phyloP scores from a whole-genome alignment of 2,797 vertebrate genomes.

The Holocentrus rufus region DNA sequence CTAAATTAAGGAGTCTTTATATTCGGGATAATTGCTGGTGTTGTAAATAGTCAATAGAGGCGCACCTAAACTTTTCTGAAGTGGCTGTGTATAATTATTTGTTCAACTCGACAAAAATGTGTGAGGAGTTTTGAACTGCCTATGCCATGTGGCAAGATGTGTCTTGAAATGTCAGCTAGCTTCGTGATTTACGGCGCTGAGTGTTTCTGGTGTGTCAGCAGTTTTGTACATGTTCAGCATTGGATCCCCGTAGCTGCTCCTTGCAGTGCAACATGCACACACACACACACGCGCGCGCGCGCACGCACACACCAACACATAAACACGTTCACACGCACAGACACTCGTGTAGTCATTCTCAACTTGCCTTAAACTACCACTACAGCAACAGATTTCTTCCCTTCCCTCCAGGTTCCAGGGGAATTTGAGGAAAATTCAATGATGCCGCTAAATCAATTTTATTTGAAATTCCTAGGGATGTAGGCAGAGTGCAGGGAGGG shows the following conservation, averaged over 20 bases:
- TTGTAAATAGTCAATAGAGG: conserved; percentile 74
- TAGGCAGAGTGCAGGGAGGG: conserved; percentile 75
- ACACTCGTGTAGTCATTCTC: conserved; percentile 26
- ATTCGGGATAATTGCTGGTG: conserved; percentile 76
- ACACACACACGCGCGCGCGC: conserved; percentile 19
- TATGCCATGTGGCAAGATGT: conserved; percentile 72
- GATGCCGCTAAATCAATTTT: conserved; percentile 87
- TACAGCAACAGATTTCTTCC: conserved; percentile 60
- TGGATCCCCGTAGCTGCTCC: conserved; percentile 60
- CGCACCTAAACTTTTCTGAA: conserved; percentile 64
- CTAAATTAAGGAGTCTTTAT: conserved; percentile 74
- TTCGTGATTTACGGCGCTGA: conserved; percentile 75
- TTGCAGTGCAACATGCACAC: conserved; percentile 12
- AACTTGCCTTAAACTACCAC: conserved; percentile 61
- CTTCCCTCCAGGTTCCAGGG: conserved; percentile 76
- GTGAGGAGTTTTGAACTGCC: conserved; percentile 61
- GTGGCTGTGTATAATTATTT: conserved; percentile 74
- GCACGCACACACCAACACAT: conserved; percentile 17
- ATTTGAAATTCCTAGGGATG: conserved; percentile 86
- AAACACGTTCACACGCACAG: conserved; percentile 30
- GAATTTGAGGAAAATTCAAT: conserved; percentile 89
- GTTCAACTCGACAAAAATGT: conserved; percentile 66
- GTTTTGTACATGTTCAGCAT: conserved; percentile 67
- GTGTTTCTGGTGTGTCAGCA: conserved; percentile 79
- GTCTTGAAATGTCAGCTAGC: conserved; percentile 75